Evolutionary conservation across 2,888 invertebrate genomes (phyloP), one percentile per base, ranked within the genome.

Genomic region (Cheilosia urbana): DNA sequence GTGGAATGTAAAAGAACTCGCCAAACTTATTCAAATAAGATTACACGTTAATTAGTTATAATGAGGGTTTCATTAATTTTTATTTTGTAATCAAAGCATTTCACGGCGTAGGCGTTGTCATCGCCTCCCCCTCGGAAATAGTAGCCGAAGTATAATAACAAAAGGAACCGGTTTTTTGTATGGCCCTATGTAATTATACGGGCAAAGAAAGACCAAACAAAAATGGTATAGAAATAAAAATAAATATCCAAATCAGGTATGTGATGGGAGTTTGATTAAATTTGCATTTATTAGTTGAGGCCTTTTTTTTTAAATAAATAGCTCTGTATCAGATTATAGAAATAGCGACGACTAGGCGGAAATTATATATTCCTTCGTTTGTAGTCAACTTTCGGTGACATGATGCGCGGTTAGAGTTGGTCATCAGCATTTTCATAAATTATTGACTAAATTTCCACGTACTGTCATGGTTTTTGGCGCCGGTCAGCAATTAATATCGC

Each of bases 51-150:
- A 42, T 72, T 62, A 62, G 21, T 30, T 63, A 45, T 63, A 55
- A 63, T 51, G 27, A 40, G 4, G 27, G 34, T 55, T 21, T 13
- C 34, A 42, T 55, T 40, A 17, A 6, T 9, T 55, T 37, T 55
- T 55, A 6, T n/a, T 37, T 53, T 30, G 34, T n/a, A 34, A 34
- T 55, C 17, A 69, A 21, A 47, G 34, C 47, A 34, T 30, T 42
- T n/a, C 24, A 27, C 53, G 37, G 17, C 42, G 34, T n/a, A 17
- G 53, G 42, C 30, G 42, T n/a, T 47, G 30, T 53, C 30, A 45
- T 71, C 30, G 45, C 19, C 75, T 49, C 65, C 57, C 57, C 57
- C 75, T 75, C 65, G 75, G 69, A 77, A 77, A 57, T 77, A 69
- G 49, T 40, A 69, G 24, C 45, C 57, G 45, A 37, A 13, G 9